phyloP scores from a whole-genome alignment of 1,140 invertebrate species.

The Apocrypta bakeri region DNA sequence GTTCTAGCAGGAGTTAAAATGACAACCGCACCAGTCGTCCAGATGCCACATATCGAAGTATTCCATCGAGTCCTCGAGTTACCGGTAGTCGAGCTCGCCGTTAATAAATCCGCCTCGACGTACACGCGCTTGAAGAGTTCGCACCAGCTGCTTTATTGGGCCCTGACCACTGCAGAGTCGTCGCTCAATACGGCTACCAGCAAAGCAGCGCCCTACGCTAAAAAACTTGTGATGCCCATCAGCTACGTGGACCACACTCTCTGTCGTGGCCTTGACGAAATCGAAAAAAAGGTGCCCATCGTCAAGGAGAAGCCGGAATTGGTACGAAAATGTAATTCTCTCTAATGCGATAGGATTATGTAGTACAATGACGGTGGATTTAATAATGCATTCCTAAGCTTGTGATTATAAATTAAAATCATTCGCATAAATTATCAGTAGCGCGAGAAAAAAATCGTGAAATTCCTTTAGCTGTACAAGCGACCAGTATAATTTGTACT shows the following conservation, averaged over 20 bases:
- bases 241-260: conserved; percentile 81
- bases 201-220: conserved; percentile 77
- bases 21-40: conserved; percentile 51
- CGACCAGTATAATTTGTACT: too few species aligned
- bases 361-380: too few species aligned
- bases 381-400: too few species aligned
- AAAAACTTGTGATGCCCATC: conserved; percentile 77
- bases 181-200: conserved; percentile 78
- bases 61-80: conserved; percentile 76
- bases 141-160: conserved; percentile 78
- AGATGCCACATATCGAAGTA: conserved; percentile 75
- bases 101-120: conserved; percentile 74
- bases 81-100: conserved; percentile 76
- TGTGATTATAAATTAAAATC: too few species aligned
- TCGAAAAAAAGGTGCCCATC: conserved; percentile 81
- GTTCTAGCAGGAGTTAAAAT: conserved; percentile 52
- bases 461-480: too few species aligned
- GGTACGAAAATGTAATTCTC: too few species aligned
- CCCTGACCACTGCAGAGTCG: conserved; percentile 80
- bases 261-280: conserved; percentile 79
- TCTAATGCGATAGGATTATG: too few species aligned
- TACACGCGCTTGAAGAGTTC: conserved; percentile 77
- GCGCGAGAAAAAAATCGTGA: too few species aligned
- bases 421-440: too few species aligned
- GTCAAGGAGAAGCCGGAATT: conserved; percentile 80